phyloP scores from a whole-genome alignment of 2,113 vertebrate genomes.

The Trogon surrucura region DNA sequence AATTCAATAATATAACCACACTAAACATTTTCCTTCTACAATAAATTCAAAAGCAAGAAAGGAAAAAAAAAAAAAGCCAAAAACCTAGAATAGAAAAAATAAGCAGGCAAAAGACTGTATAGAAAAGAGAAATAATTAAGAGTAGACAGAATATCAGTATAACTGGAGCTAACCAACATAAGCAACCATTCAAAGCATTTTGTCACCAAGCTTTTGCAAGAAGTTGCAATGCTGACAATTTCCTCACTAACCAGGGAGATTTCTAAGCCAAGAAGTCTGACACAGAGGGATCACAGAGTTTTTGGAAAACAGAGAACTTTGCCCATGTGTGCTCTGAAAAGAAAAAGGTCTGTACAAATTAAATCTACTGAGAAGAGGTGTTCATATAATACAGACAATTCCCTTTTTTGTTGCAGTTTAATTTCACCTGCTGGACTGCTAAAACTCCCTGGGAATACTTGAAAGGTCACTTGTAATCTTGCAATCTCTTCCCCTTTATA shows the following conservation, averaged over 20 bases:
- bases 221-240: background rate
- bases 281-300: background rate
- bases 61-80: background rate
- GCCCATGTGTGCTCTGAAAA: background rate
- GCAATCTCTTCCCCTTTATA: background rate
- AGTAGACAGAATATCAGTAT: background rate
- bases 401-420: background rate
- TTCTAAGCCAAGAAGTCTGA: background rate
- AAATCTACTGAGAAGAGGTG: conserved; percentile 5
- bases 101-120: background rate
- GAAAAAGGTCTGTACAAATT: background rate
- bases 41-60: background rate
- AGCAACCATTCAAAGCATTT: background rate
- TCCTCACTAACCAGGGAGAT: background rate
- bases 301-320: background rate
- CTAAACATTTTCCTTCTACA: background rate
- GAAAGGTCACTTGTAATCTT: conserved; percentile 37
- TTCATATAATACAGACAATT: background rate
- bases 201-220: background rate
- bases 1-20: background rate
- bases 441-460: conserved; percentile 30
- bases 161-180: background rate
- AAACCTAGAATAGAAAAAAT: background rate
- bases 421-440: conserved; percentile 34
- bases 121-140: background rate